These are phyloP conservation scores for Dryocosmus kuriphilus DNA, from an alignment of 2,888 invertebrate genomes.

Conservation along the genomic window DNA sequence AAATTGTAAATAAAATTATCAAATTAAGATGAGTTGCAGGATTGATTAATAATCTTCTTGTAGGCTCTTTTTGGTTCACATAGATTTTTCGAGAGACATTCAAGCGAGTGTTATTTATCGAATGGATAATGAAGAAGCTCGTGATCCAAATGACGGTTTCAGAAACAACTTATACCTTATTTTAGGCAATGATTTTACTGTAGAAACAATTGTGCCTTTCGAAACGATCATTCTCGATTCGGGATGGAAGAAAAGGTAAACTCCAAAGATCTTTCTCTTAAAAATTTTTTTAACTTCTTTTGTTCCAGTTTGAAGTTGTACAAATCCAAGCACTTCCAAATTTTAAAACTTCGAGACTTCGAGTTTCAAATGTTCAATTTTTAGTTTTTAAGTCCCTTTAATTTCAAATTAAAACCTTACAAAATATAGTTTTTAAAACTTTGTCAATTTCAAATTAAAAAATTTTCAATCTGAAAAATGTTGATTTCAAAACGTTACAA, in stretches of 20 bases:
- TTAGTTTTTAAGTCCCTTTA: too few species aligned
- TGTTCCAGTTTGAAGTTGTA: too few species aligned
- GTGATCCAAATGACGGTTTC: slow-evolving; percentile 42
- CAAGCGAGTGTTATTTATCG: slow-evolving; percentile 67
- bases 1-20: slow-evolving; percentile 27
- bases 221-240: slow-evolving; percentile 59
- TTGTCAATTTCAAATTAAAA: too few species aligned
- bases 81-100: slow-evolving; percentile 66
- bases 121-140: slow-evolving; percentile 43
- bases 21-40: not conserved
- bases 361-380: too few species aligned
- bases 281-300: too few species aligned
- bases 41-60: slow-evolving; percentile 32
- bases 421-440: too few species aligned
- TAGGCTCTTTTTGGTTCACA: slow-evolving; percentile 70
- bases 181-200: slow-evolving; percentile 64
- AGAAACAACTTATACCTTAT: slow-evolving; percentile 53
- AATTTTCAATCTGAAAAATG: too few species aligned
- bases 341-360: too few species aligned
- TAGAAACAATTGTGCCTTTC: slow-evolving; percentile 61
- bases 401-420: too few species aligned
- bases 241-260: slow-evolving; percentile 71
- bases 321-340: too few species aligned
- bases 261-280: not conserved
- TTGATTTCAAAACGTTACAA: too few species aligned